Conservation (phyloP, 2,113 vertebrate genomes). For the Athene cunicularia region DNA sequence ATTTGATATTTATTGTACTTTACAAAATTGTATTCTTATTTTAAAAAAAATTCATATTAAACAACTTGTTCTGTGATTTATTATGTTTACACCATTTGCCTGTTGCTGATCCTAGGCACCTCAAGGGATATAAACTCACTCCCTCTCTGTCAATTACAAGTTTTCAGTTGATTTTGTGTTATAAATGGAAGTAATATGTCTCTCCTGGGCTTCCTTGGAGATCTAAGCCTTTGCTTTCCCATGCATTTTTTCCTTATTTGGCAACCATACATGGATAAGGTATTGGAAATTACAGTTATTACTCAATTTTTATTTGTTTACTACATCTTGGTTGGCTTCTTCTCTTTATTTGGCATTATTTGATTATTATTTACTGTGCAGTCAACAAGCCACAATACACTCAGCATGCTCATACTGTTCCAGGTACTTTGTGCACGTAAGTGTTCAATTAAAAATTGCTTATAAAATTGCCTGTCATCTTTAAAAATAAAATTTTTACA, state of each 20-base stretch:
- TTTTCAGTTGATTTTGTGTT: constrained; percentile 45
- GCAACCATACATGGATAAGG: not conserved
- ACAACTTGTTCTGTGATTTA: constrained; percentile 33
- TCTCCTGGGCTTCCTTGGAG: constrained; percentile 3
- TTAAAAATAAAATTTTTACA: not conserved
- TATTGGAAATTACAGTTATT: constrained; percentile 57
- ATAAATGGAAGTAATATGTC: constrained; percentile 37
- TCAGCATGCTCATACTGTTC: not conserved
- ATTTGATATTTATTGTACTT: constrained; percentile 17
- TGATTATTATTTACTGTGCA: constrained; percentile 40
- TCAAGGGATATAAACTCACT: constrained; percentile 51
- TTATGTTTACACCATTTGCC: constrained; percentile 28
- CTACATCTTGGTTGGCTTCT: not conserved
- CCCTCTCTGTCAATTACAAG: constrained; percentile 34
- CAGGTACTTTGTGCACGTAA: not conserved
- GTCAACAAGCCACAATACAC: not conserved
- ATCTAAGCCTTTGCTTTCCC: constrained; percentile 13
- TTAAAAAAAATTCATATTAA: constrained; percentile 9
- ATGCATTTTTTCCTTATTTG: constrained; percentile 7
- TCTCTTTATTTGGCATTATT: constrained; percentile 36
- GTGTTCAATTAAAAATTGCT: not conserved
- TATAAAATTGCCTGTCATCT: not conserved
- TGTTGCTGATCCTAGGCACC: constrained; percentile 28
- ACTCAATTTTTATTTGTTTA: constrained; percentile 65
- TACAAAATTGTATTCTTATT: not conserved